Evolutionary conservation across 2,888 invertebrate species (phyloP).

Genomic region (Tricholauxania praeusta): DNA sequence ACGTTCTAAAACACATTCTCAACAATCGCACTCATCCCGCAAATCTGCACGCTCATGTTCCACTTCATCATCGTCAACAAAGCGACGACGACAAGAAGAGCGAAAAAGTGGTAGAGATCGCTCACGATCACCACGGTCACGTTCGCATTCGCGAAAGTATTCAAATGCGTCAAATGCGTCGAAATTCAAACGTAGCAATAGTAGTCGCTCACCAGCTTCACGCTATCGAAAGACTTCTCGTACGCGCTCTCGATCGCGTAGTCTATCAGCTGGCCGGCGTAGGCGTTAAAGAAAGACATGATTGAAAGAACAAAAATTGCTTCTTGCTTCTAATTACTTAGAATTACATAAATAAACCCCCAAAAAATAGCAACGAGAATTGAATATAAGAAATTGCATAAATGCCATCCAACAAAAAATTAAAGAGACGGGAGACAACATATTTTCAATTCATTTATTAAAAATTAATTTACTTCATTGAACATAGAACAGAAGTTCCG

Average conservation of each 20-base stretch:
- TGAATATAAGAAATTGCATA: too few species aligned
- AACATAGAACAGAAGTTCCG: too few species aligned
- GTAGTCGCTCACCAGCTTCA: conserved; percentile 51
- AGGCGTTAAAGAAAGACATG: conserved; percentile 37
- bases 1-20: conserved; percentile 49
- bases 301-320: not conserved
- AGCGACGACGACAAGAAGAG: conserved; percentile 48
- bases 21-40: conserved; percentile 46
- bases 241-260: conserved; percentile 42
- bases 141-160: conserved; percentile 42
- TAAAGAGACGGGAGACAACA: too few species aligned
- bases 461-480: too few species aligned
- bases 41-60: conserved; percentile 53
- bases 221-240: conserved; percentile 43
- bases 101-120: conserved; percentile 45
- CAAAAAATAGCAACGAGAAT: too few species aligned
- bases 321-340: not conserved
- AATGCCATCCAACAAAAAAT: too few species aligned
- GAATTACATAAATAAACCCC: too few species aligned
- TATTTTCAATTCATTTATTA: too few species aligned
- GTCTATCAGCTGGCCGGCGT: conserved; percentile 41
- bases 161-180: conserved; percentile 45
- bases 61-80: conserved; percentile 50
- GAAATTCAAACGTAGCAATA: conserved; percentile 46
- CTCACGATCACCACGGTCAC: conserved; percentile 50